Evolutionary conservation across 2,888 invertebrate species (phyloP).

Genomic region (Chloroclysta siterata): DNA sequence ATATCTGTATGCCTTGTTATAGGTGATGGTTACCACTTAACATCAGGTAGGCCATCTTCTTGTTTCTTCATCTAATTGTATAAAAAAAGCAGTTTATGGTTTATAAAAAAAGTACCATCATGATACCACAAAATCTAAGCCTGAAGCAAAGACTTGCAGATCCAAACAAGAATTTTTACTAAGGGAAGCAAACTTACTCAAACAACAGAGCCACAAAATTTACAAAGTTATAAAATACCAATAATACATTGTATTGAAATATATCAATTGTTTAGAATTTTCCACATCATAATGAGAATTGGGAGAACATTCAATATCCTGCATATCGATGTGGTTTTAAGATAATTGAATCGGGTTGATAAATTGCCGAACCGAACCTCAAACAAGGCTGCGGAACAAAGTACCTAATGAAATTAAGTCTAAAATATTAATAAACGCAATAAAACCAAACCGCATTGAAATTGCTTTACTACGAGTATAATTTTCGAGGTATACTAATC

Average conservation of each 20-base stretch:
- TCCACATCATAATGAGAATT: background rate
- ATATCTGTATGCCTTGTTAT: no score
- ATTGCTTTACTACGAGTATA: no score
- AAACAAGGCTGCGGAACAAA: background rate
- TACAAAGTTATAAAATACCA: background rate
- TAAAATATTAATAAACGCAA: background rate
- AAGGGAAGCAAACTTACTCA: no score
- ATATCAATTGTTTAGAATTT: background rate
- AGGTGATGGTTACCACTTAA: no score
- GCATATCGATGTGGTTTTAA: conserved; percentile 4
- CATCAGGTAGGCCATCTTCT: no score
- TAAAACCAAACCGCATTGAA: background rate
- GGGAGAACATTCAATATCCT: background rate
- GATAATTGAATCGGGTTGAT: conserved; percentile 3
- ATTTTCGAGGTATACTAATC: no score
- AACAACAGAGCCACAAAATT: background rate
- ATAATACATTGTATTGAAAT: background rate
- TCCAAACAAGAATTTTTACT: no score
- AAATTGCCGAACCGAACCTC: background rate
- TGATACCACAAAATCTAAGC: no score
- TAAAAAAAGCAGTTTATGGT: no score
- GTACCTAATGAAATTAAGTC: background rate
- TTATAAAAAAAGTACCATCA: no score
- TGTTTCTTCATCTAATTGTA: no score
- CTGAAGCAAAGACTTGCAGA: no score